Conservation (phyloP, 2,888 invertebrate species). For the Sphaerophoria rueppellii region DNA sequence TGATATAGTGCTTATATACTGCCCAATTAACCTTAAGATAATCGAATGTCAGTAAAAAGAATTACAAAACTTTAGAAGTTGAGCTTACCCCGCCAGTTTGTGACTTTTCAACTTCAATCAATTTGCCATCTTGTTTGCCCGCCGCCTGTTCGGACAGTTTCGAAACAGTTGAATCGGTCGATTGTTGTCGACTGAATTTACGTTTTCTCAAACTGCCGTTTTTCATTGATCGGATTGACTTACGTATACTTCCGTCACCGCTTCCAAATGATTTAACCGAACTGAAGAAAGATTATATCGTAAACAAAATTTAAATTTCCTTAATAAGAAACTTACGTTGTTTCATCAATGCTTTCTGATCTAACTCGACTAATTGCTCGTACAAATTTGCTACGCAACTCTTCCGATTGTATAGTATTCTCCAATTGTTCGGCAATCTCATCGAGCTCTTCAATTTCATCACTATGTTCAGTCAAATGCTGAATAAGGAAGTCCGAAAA, state of each 20-base stretch:
- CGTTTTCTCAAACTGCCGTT: slow-evolving; percentile 77
- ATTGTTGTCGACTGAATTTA: slow-evolving; percentile 80
- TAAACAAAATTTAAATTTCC: neutral
- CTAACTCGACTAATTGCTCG: slow-evolving; percentile 86
- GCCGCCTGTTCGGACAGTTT: slow-evolving; percentile 78
- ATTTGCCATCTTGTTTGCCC: slow-evolving; percentile 84
- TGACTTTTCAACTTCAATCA: slow-evolving; percentile 95
- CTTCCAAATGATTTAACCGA: slow-evolving; percentile 81
- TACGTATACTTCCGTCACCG: slow-evolving; percentile 42
- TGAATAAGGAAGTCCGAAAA: slow-evolving; percentile 93
- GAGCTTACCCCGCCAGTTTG: slow-evolving; percentile 93
- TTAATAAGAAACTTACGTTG: slow-evolving; percentile 82
- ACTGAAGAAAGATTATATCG: slow-evolving; percentile 68
- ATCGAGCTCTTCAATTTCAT: slow-evolving; percentile 84
- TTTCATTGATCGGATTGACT: neutral
- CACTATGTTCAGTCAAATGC: slow-evolving; percentile 88
- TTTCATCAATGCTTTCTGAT: slow-evolving; percentile 88
- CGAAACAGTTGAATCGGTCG: slow-evolving; percentile 82
- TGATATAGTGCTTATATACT: slow-evolving; percentile 94
- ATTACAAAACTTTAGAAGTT: slow-evolving; percentile 53
- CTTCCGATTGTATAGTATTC: slow-evolving; percentile 86
- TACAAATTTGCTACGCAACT: slow-evolving; percentile 87
- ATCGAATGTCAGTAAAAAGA: slow-evolving; percentile 13
- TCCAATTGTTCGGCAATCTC: slow-evolving; percentile 90
- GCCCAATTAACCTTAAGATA: slow-evolving; percentile 89